Base-by-base conservation (phyloP, 2,888 invertebrate genomes). In the Drosophila limbata region DNA sequence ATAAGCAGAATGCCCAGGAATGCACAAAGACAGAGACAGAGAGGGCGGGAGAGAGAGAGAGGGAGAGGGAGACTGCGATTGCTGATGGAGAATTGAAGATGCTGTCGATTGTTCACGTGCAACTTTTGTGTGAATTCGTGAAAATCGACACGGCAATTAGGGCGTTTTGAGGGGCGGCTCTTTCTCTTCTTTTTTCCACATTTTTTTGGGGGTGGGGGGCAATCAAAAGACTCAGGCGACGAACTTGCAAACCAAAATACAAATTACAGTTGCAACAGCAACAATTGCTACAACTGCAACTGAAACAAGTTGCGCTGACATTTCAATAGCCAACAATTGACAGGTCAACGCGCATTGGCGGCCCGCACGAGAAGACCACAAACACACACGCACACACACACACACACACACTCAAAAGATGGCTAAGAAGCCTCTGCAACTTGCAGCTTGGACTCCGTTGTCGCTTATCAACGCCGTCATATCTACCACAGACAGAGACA, bases 1-100 rank as follows among this genome's bases (percentile, higher is more conserved):
- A 92, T 92, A 92, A 92, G 91, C 91, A 92, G 91, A 92, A 92
- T 92, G 92, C 91, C 91, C 90, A 90, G 92, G 91, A 91, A 91
- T 92, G 89, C 87, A 48, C 51, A 35, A n/a, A 55, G 61, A 13
- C 4, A 52, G 11, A 31, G 25, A 19, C 17, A 15, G 10, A 13
- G 28, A 21, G 33, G 25, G 31, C 8, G 42, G 11, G 17, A 17
- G 60, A 4, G 25, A 6, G 42, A 5, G 53, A 11, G 25, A 61
- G 40, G 1, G 9, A n/a, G 39, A 8, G 48, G n/a, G 39, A n/a
- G 19, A 11, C 15, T 13, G 39, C 19, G 39, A 64, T 48, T 64
- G 56, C 33, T 35, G 31, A 40, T 45, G 59, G 15, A n/a, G 59
- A 25, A n/a, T 39, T 21, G 17, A 25, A 45, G 82, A 79, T 84